These are phyloP conservation scores for Rhorus exstirpatorius DNA, from an alignment of 2,888 invertebrate species.

Conservation along the genomic window DNA sequence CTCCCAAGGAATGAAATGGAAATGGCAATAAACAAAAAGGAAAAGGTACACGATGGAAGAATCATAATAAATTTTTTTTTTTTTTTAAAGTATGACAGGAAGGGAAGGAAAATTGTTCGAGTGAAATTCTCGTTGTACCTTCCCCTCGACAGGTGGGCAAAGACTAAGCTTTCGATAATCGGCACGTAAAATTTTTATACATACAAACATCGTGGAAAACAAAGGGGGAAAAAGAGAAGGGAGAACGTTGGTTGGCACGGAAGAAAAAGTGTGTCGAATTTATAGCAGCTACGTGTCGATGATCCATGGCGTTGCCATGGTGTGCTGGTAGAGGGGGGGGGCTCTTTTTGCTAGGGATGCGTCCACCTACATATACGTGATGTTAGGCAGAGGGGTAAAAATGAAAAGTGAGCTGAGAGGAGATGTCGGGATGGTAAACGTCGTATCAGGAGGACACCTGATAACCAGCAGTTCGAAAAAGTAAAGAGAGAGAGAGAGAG, in stretches of 20 bases:
- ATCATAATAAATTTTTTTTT: too few relatives aligned
- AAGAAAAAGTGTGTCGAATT: conserved; percentile 48
- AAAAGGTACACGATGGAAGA: too few relatives aligned
- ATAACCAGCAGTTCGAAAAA: conserved; percentile 55
- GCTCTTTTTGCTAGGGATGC: neutral
- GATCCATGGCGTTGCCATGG: conserved; percentile 38
- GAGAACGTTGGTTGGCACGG: conserved; percentile 12
- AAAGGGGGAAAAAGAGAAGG: neutral
- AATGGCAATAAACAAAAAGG: too few relatives aligned
- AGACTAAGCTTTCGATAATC: conserved; percentile 23
- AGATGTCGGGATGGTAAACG: conserved; percentile 54
- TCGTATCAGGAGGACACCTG: conserved; percentile 61
- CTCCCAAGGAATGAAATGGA: too few relatives aligned
- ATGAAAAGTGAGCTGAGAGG: conserved; percentile 47
- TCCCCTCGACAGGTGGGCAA: neutral
- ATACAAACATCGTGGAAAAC: conserved; percentile 8
- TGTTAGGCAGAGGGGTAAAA: conserved; percentile 26
- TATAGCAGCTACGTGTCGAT: conserved; percentile 55
- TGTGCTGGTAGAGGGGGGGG: conserved; percentile 18
- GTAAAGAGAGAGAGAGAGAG: conserved; percentile 37
- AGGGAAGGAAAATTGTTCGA: too few relatives aligned
- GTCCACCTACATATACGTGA: conserved; percentile 18
- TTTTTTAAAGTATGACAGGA: too few relatives aligned
- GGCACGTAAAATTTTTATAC: conserved; percentile 10
- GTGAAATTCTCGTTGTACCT: neutral